Conservation (phyloP, 2,113 vertebrate genomes). For the Sporophila hypoxantha region DNA sequence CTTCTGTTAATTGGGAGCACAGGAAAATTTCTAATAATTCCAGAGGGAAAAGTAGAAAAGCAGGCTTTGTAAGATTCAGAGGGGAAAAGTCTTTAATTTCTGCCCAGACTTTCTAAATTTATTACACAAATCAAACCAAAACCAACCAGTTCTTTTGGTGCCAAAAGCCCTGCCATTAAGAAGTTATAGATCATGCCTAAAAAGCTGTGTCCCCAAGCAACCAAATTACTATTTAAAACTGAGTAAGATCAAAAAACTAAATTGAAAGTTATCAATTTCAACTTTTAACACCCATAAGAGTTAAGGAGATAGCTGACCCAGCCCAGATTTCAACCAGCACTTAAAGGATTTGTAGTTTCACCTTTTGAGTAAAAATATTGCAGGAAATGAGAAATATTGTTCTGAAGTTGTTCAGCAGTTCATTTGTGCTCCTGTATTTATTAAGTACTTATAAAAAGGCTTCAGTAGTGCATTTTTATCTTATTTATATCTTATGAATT, state of each 20-base stretch:
- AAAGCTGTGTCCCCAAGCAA: neutral
- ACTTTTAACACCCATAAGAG: neutral
- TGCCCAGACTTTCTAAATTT: neutral
- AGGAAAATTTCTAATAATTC: neutral
- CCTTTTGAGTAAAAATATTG: neutral
- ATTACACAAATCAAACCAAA: neutral
- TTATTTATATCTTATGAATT: neutral
- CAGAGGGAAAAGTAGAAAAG: neutral
- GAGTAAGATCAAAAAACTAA: neutral
- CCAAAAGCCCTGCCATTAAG: neutral
- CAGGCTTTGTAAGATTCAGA: neutral
- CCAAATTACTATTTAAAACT: neutral
- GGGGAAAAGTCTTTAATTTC: neutral
- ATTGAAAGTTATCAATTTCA: neutral
- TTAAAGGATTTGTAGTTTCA: neutral
- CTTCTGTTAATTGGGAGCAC: neutral
- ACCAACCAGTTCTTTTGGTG: neutral
- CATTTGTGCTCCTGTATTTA: neutral
- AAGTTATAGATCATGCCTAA: neutral
- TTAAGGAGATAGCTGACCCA: neutral
- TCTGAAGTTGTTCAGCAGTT: neutral
- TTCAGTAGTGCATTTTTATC: neutral
- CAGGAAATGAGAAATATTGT: neutral
- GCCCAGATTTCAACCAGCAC: neutral
- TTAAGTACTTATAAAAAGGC: neutral